Evolutionary conservation across 2,888 invertebrate genomes (phyloP).

Genomic region (Erebia aethiops): DNA sequence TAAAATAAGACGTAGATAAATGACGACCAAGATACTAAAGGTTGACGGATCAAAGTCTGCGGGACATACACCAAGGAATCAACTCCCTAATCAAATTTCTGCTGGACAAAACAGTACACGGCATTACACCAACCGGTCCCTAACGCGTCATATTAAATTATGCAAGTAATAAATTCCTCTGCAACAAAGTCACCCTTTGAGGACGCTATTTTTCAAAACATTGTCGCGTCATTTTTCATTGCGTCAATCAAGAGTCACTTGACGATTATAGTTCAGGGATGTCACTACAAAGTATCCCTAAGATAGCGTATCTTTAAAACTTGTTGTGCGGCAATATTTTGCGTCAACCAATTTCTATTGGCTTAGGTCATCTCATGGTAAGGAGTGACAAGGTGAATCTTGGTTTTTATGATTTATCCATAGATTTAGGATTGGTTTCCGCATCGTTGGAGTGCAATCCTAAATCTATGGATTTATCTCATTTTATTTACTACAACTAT

Average conservation of each 20-base stretch:
- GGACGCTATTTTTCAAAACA: slow-evolving; percentile 79
- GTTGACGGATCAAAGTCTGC: slow-evolving; percentile 42
- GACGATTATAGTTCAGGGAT: slow-evolving; percentile 57
- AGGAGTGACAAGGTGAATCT: too few relatives aligned
- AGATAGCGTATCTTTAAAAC: background rate
- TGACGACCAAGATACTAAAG: slow-evolving; percentile 52
- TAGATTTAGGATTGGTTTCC: too few relatives aligned
- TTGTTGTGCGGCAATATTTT: background rate
- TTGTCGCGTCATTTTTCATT: slow-evolving; percentile 82
- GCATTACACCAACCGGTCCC: slow-evolving; percentile 61
- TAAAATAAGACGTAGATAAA: slow-evolving; percentile 75
- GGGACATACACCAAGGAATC: slow-evolving; percentile 45
- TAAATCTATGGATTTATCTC: too few relatives aligned
- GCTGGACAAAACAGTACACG: slow-evolving; percentile 49
- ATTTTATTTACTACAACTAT: too few relatives aligned
- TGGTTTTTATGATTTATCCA: too few relatives aligned
- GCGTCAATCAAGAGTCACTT: slow-evolving; percentile 71
- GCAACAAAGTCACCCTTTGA: slow-evolving; percentile 63
- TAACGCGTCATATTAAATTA: slow-evolving; percentile 68
- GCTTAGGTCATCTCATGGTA: too few relatives aligned
- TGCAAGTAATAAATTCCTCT: slow-evolving; percentile 76
- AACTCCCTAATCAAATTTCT: slow-evolving; percentile 68
- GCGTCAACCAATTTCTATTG: too few relatives aligned
- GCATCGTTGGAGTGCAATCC: too few relatives aligned
- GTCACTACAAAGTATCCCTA: slow-evolving; percentile 42